Evolutionary conservation across 2,888 invertebrate species (phyloP).

Genomic region (Morpho helenor): DNA sequence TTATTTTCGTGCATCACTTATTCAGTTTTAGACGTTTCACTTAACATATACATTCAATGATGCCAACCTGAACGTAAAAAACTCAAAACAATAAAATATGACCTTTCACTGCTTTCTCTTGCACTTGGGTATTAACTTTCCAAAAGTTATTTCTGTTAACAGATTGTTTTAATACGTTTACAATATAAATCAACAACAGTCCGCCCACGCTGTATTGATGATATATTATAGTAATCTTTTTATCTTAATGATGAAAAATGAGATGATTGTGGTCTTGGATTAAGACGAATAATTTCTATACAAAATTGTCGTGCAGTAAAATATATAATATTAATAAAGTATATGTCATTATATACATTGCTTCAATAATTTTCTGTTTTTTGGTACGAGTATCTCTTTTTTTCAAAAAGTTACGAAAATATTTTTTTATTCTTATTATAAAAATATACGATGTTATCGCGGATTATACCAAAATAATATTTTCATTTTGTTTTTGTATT

Average conservation of each 20-base stretch:
- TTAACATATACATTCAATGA: background rate
- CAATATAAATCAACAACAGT: background rate
- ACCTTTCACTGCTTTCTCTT: conserved; percentile 16
- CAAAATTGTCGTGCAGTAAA: too few relatives aligned
- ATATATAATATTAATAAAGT: too few relatives aligned
- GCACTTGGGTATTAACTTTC: conserved; percentile 14
- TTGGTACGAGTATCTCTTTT: too few relatives aligned
- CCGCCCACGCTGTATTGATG: background rate
- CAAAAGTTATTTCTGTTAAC: conserved; percentile 10
- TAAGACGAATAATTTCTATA: too few relatives aligned
- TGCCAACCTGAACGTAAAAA: conserved; percentile 10
- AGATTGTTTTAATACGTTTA: conserved; percentile 10
- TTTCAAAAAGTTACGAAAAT: too few relatives aligned
- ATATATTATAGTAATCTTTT: background rate
- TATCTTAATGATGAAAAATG: background rate
- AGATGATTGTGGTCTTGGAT: background rate
- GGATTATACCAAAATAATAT: too few relatives aligned
- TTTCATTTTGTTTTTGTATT: too few relatives aligned
- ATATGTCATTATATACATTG: too few relatives aligned
- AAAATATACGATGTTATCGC: too few relatives aligned
- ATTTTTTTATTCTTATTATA: too few relatives aligned
- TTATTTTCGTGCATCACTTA: too few relatives aligned
- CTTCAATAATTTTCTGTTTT: too few relatives aligned
- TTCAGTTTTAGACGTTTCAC: background rate
- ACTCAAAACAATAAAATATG: conserved; percentile 19